Conservation (phyloP, 2,113 vertebrate species). For the Nasalis larvatus region DNA sequence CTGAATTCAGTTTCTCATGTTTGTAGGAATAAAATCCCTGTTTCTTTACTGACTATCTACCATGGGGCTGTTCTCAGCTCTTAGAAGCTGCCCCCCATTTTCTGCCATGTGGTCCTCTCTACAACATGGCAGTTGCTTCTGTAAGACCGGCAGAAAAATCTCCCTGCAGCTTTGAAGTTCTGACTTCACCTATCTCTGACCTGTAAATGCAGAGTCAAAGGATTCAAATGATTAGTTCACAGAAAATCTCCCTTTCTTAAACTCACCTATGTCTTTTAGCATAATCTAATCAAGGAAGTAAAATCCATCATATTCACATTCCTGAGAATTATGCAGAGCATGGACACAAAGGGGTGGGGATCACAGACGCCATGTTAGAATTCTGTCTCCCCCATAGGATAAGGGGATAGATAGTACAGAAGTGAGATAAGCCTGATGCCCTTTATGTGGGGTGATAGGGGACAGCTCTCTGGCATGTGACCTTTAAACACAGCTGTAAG, state of each 20-base stretch:
- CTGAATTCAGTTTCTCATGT: neutral
- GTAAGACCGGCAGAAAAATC: neutral
- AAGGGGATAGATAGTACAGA: no score
- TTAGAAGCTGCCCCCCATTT: neutral
- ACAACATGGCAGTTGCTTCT: neutral
- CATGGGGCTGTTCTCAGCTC: neutral
- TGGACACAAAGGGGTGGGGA: rapidly evolving
- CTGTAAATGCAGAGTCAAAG: neutral
- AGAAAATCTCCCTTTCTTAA: neutral
- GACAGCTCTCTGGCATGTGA: neutral
- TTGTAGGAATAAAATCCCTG: neutral
- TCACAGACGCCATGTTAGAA: neutral
- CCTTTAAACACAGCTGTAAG: neutral
- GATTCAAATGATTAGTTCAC: neutral
- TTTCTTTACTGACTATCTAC: neutral
- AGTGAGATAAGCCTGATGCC: neutral
- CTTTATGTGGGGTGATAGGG: neutral
- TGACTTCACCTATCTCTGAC: neutral
- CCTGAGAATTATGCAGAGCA: neutral
- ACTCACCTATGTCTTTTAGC: neutral
- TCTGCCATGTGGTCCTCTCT: neutral
- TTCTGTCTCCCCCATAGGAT: neutral
- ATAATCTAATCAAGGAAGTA: neutral
- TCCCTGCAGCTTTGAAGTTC: neutral
- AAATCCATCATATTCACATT: neutral